phyloP scores from a whole-genome alignment of 2,797 vertebrate genomes.

The Poeciliopsis turneri region DNA sequence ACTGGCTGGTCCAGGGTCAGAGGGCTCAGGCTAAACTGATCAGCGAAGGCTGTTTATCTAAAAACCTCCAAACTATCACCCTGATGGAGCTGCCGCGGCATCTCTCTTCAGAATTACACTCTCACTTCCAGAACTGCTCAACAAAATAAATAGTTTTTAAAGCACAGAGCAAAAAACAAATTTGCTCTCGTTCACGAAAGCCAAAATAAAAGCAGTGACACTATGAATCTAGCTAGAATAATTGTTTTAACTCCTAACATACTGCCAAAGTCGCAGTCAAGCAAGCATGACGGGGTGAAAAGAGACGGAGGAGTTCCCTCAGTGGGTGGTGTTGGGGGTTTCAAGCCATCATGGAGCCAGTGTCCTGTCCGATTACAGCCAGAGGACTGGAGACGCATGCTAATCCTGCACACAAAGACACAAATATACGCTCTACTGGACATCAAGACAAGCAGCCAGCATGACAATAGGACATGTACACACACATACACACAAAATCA shows the following conservation, averaged over 20 bases:
- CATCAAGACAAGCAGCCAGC: constrained; percentile 45
- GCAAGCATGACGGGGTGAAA: constrained; percentile 67
- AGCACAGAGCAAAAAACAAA: not conserved
- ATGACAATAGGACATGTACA: constrained; percentile 16
- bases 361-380: constrained; percentile 91
- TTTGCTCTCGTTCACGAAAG: constrained; percentile 15
- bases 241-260: constrained; percentile 71
- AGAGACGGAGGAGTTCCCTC: constrained; percentile 63
- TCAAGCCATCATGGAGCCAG: constrained; percentile 88
- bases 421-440: constrained; percentile 26
- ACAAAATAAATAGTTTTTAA: not conserved
- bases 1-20: constrained; percentile 72
- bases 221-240: constrained; percentile 60
- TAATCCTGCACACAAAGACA: constrained; percentile 67
- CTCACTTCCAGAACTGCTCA: constrained; percentile 43
- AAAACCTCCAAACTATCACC: constrained; percentile 49
- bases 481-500: constrained; percentile 39
- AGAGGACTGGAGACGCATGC: constrained; percentile 75
- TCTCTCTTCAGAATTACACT: constrained; percentile 30
- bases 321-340: constrained; percentile 70
- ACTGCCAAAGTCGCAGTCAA: constrained; percentile 59
- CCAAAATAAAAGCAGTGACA: not conserved
- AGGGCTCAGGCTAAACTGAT: constrained; percentile 78
- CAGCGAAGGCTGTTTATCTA: constrained; percentile 72
- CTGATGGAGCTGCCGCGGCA: constrained; percentile 39